These are phyloP conservation scores for Hirtodrosophila trivittata DNA, from an alignment of 2,888 invertebrate species.

Conservation along the genomic window DNA sequence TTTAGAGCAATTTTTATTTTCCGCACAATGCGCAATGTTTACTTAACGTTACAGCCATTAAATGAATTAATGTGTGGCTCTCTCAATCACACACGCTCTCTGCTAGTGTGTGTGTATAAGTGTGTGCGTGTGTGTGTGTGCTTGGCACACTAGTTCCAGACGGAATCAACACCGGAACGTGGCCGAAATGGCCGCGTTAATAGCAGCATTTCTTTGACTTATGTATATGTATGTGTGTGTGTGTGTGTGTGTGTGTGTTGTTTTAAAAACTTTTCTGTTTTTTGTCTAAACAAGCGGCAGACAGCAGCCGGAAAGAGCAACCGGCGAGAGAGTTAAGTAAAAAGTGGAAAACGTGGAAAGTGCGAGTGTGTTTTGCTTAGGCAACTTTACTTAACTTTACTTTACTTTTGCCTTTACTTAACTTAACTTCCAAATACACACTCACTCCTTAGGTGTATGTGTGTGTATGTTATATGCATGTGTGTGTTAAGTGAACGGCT, in stretches of 20 bases:
- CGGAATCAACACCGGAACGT: constrained; percentile 32
- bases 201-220: constrained; percentile 13
- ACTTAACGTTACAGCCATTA: constrained; percentile 56
- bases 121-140: constrained; percentile 11
- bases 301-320: too few relatives aligned
- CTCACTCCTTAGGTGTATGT: too few relatives aligned
- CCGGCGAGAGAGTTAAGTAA: constrained; percentile 13
- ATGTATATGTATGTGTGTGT: too few relatives aligned
- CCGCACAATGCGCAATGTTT: constrained; percentile 28
- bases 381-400: constrained; percentile 35
- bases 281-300: background rate
- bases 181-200: constrained; percentile 31
- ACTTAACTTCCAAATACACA: too few relatives aligned
- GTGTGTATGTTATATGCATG: too few relatives aligned
- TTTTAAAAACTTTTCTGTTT: constrained; percentile 38
- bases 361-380: constrained; percentile 39
- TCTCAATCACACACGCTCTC: background rate
- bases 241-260: too few relatives aligned
- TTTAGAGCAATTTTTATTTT: constrained; percentile 36
- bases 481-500: too few relatives aligned
- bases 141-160: constrained; percentile 4
- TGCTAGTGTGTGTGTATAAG: background rate
- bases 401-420: constrained; percentile 33
- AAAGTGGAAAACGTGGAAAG: too few relatives aligned
- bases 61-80: constrained; percentile 66